These are phyloP conservation scores for Columba janthina DNA, from an alignment of 2,113 vertebrate species.

Conservation along the genomic window DNA sequence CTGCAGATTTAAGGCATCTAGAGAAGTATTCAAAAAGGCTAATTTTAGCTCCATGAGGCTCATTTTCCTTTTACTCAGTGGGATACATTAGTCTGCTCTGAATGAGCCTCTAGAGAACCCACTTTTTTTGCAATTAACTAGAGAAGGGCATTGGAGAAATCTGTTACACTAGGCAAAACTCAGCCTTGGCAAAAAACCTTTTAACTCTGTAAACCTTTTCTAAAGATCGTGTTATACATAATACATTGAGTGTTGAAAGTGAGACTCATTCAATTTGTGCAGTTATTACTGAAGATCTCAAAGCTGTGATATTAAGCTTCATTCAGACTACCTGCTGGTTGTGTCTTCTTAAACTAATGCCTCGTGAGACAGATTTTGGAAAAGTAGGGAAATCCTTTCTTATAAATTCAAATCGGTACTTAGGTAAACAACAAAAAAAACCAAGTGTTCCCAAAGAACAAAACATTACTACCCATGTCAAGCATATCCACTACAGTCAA, in stretches of 20 bases:
- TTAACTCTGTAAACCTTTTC: conserved; percentile 3
- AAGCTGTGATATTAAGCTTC: neutral
- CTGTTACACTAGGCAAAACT: neutral
- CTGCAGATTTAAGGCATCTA: neutral
- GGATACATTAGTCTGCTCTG: neutral
- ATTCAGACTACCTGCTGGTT: neutral
- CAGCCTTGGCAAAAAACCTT: neutral
- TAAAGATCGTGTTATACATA: neutral
- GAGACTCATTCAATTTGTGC: neutral
- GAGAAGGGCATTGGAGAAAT: neutral
- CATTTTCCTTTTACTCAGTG: neutral
- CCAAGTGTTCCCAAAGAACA: neutral
- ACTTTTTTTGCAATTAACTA: conserved; percentile 12
- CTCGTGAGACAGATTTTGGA: neutral
- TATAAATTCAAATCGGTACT: conserved; percentile 1
- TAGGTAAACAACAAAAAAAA: neutral
- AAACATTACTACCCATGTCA: neutral
- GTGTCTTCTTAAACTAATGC: neutral
- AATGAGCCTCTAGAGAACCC: neutral
- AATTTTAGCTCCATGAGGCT: neutral
- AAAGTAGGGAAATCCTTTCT: neutral
- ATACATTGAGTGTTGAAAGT: neutral
- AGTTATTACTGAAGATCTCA: neutral
- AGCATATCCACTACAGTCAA: neutral
- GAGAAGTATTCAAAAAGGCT: neutral